These are phyloP conservation scores for Zapornia atra DNA, from an alignment of 2,113 vertebrate genomes.

Conservation along the genomic window DNA sequence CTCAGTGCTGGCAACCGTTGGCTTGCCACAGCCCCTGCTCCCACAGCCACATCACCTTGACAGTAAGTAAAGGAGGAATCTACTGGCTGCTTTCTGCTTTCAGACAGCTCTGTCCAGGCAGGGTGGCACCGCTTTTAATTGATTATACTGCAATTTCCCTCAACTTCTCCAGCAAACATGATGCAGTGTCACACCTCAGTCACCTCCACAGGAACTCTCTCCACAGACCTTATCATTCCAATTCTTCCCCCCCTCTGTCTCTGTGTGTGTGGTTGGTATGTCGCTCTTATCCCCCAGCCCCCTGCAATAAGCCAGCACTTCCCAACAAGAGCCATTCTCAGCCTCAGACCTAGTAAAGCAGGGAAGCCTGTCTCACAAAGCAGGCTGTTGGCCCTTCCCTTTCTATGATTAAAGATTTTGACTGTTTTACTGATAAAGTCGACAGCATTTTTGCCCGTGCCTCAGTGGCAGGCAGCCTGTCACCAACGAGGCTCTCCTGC, in stretches of 20 bases:
- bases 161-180: not conserved
- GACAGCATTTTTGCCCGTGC: not conserved
- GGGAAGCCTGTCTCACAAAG: not conserved
- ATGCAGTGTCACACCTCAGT: not conserved
- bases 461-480: not conserved
- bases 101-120: not conserved
- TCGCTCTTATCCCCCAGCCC: slow-evolving; percentile 13
- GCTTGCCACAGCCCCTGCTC: not conserved
- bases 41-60: not conserved
- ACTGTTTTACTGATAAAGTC: slow-evolving; percentile 11
- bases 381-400: slow-evolving; percentile 7
- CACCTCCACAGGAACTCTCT: not conserved
- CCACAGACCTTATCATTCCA: slow-evolving; percentile 5
- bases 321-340: not conserved
- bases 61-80: not conserved
- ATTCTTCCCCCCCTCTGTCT: not conserved
- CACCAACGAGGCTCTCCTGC: not conserved
- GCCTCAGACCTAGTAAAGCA: slow-evolving; percentile 14
- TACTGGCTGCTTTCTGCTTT: not conserved
- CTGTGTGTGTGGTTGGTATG: not conserved
- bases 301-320: not conserved
- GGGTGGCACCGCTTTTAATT: slow-evolving; percentile 14
- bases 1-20: not conserved
- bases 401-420: not conserved
- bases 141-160: slow-evolving; percentile 51